Evolutionary conservation across 2,797 vertebrate species (phyloP).

Genomic region (Petrocephalus sullivani): DNA sequence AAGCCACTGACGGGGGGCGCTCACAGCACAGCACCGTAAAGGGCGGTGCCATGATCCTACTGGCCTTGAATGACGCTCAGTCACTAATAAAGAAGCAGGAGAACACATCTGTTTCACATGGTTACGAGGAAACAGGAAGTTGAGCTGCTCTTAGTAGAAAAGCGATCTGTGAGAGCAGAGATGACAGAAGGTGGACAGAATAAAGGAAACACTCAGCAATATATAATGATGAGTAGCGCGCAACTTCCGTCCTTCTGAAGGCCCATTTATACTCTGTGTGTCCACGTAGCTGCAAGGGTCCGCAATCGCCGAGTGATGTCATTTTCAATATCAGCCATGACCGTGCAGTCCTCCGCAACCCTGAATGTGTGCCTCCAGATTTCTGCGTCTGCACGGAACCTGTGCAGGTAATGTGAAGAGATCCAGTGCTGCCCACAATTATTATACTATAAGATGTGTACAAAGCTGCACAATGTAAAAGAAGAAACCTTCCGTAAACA

Average conservation of each 20-base stretch:
- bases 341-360: background rate
- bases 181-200: background rate
- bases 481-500: no score
- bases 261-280: conserved; percentile 4
- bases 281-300: background rate
- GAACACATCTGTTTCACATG: background rate
- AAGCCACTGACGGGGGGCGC: background rate
- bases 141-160: background rate
- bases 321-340: background rate
- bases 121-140: background rate
- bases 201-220: background rate
- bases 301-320: background rate
- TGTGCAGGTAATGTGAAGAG: no score
- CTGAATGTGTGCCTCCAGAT: background rate
- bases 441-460: no score
- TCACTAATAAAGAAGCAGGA: background rate
- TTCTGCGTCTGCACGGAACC: background rate
- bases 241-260: background rate
- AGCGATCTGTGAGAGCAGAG: background rate
- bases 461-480: no score
- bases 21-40: background rate
- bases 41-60: conserved; percentile 7
- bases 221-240: background rate
- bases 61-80: conserved; percentile 41
- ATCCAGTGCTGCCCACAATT: no score